A percentile compares a stretch with the other conserved stretches of the same genome.
These are phyloP conservation scores for Laterallus jamaicensis DNA, from an alignment of 2,113 vertebrate genomes.

Conservation along the genomic window DNA sequence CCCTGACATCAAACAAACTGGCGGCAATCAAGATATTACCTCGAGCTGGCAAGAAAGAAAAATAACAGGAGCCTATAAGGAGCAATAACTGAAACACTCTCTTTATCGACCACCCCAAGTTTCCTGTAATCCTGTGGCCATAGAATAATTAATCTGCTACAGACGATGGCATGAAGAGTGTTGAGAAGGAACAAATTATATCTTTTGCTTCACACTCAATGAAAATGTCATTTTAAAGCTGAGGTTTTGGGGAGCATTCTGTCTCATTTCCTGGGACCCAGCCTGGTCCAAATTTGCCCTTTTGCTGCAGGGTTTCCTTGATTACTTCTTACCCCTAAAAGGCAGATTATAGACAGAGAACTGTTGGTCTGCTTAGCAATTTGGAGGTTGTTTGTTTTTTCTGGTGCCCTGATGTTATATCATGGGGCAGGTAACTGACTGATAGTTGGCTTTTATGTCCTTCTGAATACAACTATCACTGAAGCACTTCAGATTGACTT, in stretches of 20 bases:
- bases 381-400: neutral
- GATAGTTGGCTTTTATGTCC: fast-evolving
- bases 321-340: neutral
- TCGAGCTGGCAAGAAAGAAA: conserved; percentile 23
- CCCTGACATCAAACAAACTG: conserved; percentile 59
- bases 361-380: neutral
- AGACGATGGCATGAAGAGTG: neutral
- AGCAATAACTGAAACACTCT: neutral
- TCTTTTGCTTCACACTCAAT: neutral
- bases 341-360: neutral
- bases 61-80: neutral
- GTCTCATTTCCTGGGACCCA: neutral
- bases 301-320: neutral
- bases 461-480: neutral
- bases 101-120: neutral
- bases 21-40: conserved; percentile 9
- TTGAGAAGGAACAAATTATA: neutral
- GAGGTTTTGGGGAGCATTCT: neutral
- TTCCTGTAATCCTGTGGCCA: neutral
- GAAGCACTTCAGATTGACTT: neutral
- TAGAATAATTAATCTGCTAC: neutral
- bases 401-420: neutral
- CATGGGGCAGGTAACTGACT: neutral
- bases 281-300: neutral
- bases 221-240: neutral